Evolutionary conservation across 2,888 invertebrate genomes (phyloP), one percentile per base, ranked within the genome.

Genomic region (Enchytraeus crypticus): DNA sequence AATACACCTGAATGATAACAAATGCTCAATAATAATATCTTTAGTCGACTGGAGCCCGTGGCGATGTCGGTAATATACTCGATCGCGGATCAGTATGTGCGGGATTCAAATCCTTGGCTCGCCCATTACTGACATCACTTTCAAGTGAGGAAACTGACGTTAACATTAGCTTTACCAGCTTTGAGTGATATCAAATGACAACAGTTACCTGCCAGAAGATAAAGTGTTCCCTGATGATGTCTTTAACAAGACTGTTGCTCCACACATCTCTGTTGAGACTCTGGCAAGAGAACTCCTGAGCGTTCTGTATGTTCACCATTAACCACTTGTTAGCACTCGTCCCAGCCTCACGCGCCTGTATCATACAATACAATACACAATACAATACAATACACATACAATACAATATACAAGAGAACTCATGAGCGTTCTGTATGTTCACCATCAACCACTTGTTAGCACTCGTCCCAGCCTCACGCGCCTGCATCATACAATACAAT

Each of bases 211-310:
- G 87, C 85, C 85, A 87, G 69, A 87, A 82, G 21, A 87, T 76
- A 73, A 87, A 88, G 73, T 85, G 83, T 59, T 84, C 82, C 53
- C 82, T 81, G 27, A 87, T 79, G 60, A 87, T 77, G 59, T 82
- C 81, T 64, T 84, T 83, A 5, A 87, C 82, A 60, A 83, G 82
- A 49, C 77, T 74, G 67, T 84, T 83, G 18, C 86, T 83, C 87
- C 87, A 87, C 1, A 87, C 83, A 73, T 87, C 87, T 51, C 87
- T 80, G 76, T 87, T 87, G 53, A 87, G 78, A 11, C 84, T 82
- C 76, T 87, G 87, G 67, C 87, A 87, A 27, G 84, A 79, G 73
- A 88, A 87, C 74, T 85, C 85, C 68, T 83, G 82, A 29, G 84
- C 83, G 74, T 86, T 84, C 73, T 87, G 87, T 8, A 88, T 82